Evolutionary conservation across 2,888 invertebrate genomes (phyloP).

Genomic region (Callimorpha dominula): DNA sequence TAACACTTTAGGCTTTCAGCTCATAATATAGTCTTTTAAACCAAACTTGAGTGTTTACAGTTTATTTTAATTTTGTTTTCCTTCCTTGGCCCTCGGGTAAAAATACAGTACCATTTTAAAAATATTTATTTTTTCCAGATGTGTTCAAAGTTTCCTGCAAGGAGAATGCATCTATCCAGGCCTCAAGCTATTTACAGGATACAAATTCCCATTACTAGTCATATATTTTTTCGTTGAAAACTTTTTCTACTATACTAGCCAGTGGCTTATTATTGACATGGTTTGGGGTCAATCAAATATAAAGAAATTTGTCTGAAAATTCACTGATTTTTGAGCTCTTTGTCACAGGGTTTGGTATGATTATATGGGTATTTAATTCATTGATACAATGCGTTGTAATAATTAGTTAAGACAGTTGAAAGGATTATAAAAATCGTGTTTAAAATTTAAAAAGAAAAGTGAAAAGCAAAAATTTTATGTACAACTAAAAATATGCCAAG

Average conservation of each 20-base stretch:
- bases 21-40: no score
- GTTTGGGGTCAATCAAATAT: slow-evolving; percentile 61
- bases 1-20: no score
- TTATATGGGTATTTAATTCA: slow-evolving; percentile 9
- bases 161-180: slow-evolving; percentile 73
- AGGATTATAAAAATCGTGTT: background rate
- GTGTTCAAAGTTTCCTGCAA: slow-evolving; percentile 58
- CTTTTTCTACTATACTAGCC: slow-evolving; percentile 71
- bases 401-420: slow-evolving; percentile 24
- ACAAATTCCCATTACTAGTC: slow-evolving; percentile 57
- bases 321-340: slow-evolving; percentile 9
- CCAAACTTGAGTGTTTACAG: no score
- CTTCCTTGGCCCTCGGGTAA: no score
- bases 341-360: slow-evolving; percentile 27
- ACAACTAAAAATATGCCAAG: background rate
- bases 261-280: slow-evolving; percentile 71
- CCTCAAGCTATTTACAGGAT: slow-evolving; percentile 57
- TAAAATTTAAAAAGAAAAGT: background rate
- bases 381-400: background rate
- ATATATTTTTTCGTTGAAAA: slow-evolving; percentile 64
- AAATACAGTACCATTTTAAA: background rate
- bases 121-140: slow-evolving; percentile 55
- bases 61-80: no score
- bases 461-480: no score
- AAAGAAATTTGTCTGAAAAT: slow-evolving; percentile 43